Conservation (phyloP, 2,888 invertebrate species). For the Chalcosyrphus nemorum region DNA sequence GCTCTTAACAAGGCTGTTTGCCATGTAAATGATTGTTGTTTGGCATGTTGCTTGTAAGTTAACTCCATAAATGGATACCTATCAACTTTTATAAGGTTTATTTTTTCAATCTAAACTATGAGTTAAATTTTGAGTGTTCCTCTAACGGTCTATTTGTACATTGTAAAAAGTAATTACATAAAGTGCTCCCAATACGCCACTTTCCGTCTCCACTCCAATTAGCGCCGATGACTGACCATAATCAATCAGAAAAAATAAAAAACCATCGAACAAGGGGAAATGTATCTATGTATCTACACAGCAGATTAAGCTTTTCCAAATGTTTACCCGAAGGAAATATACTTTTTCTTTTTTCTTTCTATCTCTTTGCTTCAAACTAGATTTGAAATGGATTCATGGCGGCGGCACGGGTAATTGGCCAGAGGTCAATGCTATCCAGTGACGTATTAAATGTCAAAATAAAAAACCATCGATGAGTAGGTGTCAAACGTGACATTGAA, state of each 20-base stretch:
- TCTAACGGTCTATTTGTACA: neutral
- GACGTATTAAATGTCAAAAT: constrained; percentile 13
- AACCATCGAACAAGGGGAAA: neutral
- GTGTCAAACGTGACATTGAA: constrained; percentile 36
- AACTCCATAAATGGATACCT: neutral
- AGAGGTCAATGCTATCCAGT: constrained; percentile 38
- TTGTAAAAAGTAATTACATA: constrained; percentile 21
- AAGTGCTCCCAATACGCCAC: constrained; percentile 5
- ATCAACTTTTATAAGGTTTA: neutral
- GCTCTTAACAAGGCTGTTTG: constrained; percentile 25
- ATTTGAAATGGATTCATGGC: constrained; percentile 14
- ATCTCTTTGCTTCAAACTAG: neutral
- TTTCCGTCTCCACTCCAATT: constrained; percentile 12
- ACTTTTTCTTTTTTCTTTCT: neutral
- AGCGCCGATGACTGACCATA: constrained; percentile 22
- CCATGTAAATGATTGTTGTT: constrained; percentile 46
- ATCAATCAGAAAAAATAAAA: constrained; percentile 11
- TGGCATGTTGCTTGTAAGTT: constrained; percentile 16
- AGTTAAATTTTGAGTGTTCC: neutral
- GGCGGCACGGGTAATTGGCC: neutral
- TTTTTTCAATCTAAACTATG: neutral
- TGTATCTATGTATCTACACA: neutral
- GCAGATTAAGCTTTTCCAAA: constrained; percentile 3
- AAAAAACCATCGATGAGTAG: constrained; percentile 29
- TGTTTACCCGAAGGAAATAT: neutral